These are phyloP conservation scores for Ptychobarbus kaznakovi DNA, from an alignment of 2,797 vertebrate genomes.

Conservation along the genomic window DNA sequence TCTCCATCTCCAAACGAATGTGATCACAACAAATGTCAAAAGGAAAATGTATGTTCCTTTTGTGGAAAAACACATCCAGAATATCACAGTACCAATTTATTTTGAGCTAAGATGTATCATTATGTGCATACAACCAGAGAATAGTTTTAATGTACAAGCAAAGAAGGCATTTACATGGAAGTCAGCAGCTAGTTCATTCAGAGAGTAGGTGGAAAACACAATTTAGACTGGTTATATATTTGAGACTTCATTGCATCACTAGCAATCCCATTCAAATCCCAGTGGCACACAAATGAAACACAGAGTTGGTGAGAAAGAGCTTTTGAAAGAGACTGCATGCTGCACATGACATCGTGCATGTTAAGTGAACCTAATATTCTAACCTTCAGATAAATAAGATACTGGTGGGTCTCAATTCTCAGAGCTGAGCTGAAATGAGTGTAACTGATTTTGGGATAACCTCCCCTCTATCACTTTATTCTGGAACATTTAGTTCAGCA, in stretches of 20 bases:
- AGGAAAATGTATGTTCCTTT: not conserved
- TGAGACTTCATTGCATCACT: not conserved
- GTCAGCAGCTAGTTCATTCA: not conserved
- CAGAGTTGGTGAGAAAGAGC: not conserved
- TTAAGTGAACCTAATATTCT: slow-evolving; percentile 20
- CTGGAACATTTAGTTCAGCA: not conserved
- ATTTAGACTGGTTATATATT: not conserved
- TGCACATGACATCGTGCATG: not conserved
- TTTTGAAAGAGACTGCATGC: not conserved
- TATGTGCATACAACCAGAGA: not conserved
- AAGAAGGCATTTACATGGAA: not conserved
- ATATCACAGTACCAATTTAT: not conserved
- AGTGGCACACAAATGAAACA: not conserved
- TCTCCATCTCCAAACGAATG: not conserved
- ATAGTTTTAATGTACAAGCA: not conserved
- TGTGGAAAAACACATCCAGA: not conserved
- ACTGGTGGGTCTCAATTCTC: slow-evolving; percentile 18
- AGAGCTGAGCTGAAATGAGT: not conserved
- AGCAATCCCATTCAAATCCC: not conserved
- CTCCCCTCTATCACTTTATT: not conserved
- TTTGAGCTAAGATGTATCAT: not conserved
- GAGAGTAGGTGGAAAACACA: not conserved
- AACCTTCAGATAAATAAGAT: slow-evolving; percentile 30
- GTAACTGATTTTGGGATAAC: not conserved
- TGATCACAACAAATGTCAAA: not conserved